These are phyloP conservation scores for Anhinga rufa DNA, from an alignment of 2,113 vertebrate genomes.

Conservation along the genomic window DNA sequence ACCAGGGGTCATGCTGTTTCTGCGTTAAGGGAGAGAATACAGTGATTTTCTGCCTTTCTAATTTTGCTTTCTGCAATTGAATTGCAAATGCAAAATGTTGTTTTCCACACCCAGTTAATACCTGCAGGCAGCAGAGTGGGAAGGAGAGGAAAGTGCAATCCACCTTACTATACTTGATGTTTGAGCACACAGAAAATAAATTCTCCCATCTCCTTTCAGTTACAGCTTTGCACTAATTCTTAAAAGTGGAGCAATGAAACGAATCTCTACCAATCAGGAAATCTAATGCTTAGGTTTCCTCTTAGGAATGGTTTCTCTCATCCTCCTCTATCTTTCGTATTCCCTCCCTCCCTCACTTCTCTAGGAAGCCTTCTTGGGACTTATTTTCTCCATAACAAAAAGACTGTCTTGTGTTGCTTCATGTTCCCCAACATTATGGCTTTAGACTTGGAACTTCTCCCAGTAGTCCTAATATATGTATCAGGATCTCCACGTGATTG, in stretches of 20 bases:
- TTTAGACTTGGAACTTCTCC: background rate
- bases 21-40: background rate
- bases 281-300: background rate
- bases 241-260: background rate
- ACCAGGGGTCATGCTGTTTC: background rate
- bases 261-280: background rate
- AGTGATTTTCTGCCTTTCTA: background rate
- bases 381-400: background rate
- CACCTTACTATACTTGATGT: background rate
- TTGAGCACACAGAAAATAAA: background rate
- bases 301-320: background rate
- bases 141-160: background rate
- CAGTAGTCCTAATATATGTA: background rate
- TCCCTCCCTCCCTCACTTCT: background rate
- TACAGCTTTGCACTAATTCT: background rate
- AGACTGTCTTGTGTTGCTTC: background rate
- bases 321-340: background rate
- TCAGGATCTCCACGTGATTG: background rate
- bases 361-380: background rate
- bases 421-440: background rate
- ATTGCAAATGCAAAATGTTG: background rate
- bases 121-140: background rate
- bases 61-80: background rate
- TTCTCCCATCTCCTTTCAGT: background rate
- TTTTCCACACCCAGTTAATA: background rate